Evolutionary conservation across 2,888 invertebrate species (phyloP), one percentile per base, ranked within the genome.

Genomic region (Conops quadrifasciatus): DNA sequence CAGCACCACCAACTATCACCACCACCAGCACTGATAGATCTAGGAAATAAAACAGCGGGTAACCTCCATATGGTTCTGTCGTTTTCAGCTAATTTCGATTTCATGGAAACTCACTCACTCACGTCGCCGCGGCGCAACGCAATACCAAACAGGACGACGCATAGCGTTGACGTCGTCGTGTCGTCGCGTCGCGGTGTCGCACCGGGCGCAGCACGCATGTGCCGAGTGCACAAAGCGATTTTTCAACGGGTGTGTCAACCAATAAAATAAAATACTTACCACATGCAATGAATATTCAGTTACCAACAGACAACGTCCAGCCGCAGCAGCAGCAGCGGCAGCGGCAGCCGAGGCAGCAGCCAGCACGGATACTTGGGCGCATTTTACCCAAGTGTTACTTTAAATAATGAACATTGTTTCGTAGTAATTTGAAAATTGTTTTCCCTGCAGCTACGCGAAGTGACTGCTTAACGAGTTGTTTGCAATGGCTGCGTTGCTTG

Each of bases 201-300:
- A 16, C n/a, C 19, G 47, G 30, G 53, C 19, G 26, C 21, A 47
- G 51, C 21, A 56, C 59, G 60, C 64, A 64, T 66, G 71, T 60
- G 63, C 53, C n/a, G n/a, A n/a, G 36, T 30, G 59, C 26, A 43
- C 49, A 66, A 59, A 51, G 36, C 62, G 59, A 66, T 60, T 64
- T 66, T 62, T 71, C 59, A 81, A 81, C 80, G 81, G 81, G 79
- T 80, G 79, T 81, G 79, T 80, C 79, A 81, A 78, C 81, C 78
- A 78, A 78, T 80, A 80, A 78, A 78, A 80, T 77, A 80, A 80
- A 80, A 77, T 78, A 77, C 74, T 78, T 79, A 77, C 79, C 81
- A 79, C 81, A 79, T 81, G 79, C 80, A 80, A 80, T 73, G 81
- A 79, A 75, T 70, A 65, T 70, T 70, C 66, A 69, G 65, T 68